phyloP scores from a whole-genome alignment of 2,113 vertebrate genomes.

The Condylura cristata region DNA sequence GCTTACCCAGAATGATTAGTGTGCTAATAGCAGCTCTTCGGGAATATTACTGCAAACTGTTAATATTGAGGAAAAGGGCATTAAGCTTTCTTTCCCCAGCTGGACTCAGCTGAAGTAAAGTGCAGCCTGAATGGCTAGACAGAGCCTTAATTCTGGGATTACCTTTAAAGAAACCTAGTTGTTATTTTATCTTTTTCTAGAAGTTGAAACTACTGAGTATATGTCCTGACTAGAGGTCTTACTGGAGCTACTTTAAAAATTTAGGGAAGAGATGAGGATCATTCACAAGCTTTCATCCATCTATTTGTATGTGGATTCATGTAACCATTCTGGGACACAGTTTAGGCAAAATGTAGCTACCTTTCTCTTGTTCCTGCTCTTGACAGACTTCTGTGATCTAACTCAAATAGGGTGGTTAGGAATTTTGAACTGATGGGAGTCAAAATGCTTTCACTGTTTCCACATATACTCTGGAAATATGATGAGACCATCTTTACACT shows the following conservation, averaged over 20 bases:
- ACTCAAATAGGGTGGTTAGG: not conserved
- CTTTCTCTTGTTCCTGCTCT: not conserved
- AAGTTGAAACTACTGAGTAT: constrained; percentile 2
- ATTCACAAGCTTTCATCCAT: constrained; percentile 2
- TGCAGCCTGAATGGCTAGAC: not conserved
- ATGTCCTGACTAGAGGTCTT: not conserved
- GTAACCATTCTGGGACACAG: not conserved
- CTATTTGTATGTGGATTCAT: constrained; percentile 26
- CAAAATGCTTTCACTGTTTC: constrained; percentile 28
- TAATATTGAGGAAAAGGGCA: not conserved
- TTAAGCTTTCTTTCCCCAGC: not conserved
- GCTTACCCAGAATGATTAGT: constrained; percentile 10
- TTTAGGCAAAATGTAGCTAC: not conserved
- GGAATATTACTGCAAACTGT: not conserved
- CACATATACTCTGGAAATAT: not conserved
- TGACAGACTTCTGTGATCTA: not conserved
- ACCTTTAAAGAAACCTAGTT: constrained; percentile 24
- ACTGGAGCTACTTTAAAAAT: not conserved
- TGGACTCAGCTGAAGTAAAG: not conserved
- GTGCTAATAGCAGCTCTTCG: constrained; percentile 18
- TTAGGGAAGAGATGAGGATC: constrained; percentile 29
- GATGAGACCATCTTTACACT: not conserved
- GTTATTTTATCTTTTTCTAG: constrained; percentile 23
- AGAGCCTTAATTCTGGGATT: not conserved
- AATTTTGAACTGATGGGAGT: constrained; percentile 28